Percentiles rank a stretch among this genome's conserved stretches.
These are phyloP conservation scores for Sceloporus tristichus DNA, from an alignment of 2,113 vertebrate genomes.

Conservation along the genomic window DNA sequence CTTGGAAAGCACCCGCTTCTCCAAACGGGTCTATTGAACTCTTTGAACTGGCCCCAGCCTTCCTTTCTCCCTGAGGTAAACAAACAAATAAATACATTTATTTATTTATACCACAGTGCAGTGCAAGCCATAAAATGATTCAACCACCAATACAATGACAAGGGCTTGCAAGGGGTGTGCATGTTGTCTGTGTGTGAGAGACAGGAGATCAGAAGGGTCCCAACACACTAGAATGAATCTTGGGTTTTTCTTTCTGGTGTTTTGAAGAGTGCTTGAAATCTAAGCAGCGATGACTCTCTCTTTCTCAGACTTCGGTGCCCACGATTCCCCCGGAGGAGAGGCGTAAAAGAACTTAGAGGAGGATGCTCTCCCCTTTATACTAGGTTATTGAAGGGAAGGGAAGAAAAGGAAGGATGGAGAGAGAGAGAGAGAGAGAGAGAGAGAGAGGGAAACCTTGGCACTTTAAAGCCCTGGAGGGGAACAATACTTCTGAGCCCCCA, in stretches of 20 bases:
- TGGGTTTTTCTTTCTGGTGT: background rate
- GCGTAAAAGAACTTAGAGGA: background rate
- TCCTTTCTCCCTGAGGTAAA: conserved; percentile 10
- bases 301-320: background rate
- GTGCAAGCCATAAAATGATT: conserved; percentile 50
- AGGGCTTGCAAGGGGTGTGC: background rate
- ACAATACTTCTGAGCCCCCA: no score
- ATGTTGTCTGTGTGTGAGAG: background rate
- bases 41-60: conserved; percentile 19
- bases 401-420: rapidly evolving
- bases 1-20: conserved; percentile 76
- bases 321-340: background rate
- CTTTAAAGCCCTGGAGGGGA: no score
- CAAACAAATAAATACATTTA: background rate
- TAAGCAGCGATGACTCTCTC: conserved; percentile 11
- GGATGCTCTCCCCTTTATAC: background rate
- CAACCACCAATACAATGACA: conserved; percentile 1
- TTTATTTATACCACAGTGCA: background rate
- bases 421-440: no score
- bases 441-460: background rate
- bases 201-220: background rate
- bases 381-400: background rate
- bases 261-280: conserved; percentile 9
- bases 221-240: background rate
- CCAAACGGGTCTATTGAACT: conserved; percentile 63